Conservation (phyloP, 2,797 vertebrate genomes). For the Syngnathus acus region DNA sequence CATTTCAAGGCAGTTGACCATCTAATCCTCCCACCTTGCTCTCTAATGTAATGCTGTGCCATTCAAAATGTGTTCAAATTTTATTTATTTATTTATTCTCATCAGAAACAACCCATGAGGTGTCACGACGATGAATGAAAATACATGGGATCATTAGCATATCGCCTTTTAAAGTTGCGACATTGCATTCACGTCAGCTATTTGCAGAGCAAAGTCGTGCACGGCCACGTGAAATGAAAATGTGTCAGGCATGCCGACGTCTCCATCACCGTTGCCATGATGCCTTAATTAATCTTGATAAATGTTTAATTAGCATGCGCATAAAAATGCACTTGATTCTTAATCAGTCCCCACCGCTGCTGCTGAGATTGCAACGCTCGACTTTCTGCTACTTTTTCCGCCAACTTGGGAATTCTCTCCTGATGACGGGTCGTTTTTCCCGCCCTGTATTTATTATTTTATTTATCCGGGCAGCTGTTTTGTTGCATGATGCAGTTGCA, state of each 20-base stretch:
- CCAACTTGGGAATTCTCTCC: background rate
- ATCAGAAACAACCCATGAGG: conserved; percentile 23
- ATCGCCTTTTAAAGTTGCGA: background rate
- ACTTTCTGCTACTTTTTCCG: background rate
- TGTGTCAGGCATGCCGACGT: background rate
- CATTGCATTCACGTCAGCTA: background rate
- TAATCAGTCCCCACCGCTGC: background rate
- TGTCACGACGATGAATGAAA: background rate
- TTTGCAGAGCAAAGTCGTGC: background rate
- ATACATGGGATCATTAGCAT: background rate
- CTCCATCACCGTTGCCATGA: background rate
- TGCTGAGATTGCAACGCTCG: background rate
- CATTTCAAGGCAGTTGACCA: conserved; percentile 58
- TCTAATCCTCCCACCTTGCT: conserved; percentile 31
- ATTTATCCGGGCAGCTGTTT: background rate
- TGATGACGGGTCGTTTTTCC: background rate
- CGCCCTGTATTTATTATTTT: background rate
- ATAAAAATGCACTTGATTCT: conserved; percentile 5
- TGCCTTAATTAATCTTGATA: conserved; percentile 2
- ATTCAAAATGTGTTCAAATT: conserved; percentile 49
- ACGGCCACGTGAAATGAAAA: background rate
- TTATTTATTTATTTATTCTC: conserved; percentile 36
- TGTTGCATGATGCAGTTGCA: background rate
- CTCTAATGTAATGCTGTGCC: conserved; percentile 35
- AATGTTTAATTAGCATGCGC: background rate